A percentile compares a stretch with the other conserved stretches of the same genome.
These are phyloP conservation scores for Danio choprae DNA, from an alignment of 2,797 vertebrate genomes.

Conservation along the genomic window DNA sequence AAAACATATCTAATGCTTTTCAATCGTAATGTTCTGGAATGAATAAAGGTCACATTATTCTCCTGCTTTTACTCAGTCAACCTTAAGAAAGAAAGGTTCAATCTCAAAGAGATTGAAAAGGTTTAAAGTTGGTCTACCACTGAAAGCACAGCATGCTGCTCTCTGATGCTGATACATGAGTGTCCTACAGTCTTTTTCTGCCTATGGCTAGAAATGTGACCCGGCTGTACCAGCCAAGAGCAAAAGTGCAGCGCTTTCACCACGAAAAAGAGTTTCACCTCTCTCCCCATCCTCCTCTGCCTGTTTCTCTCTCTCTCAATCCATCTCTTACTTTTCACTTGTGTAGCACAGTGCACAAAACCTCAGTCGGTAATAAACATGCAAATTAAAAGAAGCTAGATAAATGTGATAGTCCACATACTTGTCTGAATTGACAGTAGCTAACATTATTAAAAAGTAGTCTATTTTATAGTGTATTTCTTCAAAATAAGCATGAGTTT, in stretches of 20 bases:
- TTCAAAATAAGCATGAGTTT: neutral
- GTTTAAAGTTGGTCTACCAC: neutral
- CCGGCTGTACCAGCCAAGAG: constrained; percentile 41
- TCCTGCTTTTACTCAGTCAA: neutral
- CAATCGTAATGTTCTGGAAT: no score
- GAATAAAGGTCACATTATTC: no score
- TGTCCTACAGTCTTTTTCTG: constrained; percentile 52
- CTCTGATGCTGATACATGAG: constrained; percentile 50
- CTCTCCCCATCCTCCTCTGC: constrained; percentile 35
- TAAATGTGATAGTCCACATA: neutral
- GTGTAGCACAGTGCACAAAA: constrained; percentile 8
- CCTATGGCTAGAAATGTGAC: constrained; percentile 58
- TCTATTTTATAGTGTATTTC: neutral
- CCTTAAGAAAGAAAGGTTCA: neutral
- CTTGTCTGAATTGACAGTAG: neutral
- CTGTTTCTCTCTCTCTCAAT: constrained; percentile 12
- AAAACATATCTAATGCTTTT: no score
- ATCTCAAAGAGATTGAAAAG: neutral
- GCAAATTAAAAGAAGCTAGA: neutral
- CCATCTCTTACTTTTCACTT: constrained; percentile 18
- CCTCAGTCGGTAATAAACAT: constrained; percentile 22
- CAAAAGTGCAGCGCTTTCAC: constrained; percentile 56
- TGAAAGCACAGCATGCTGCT: constrained; percentile 17
- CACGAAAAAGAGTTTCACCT: constrained; percentile 48
- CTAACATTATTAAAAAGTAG: neutral